Percentiles rank a stretch among this genome's conserved stretches.
These are phyloP conservation scores for Zosterops lateralis DNA, from an alignment of 2,113 vertebrate genomes.

Conservation along the genomic window DNA sequence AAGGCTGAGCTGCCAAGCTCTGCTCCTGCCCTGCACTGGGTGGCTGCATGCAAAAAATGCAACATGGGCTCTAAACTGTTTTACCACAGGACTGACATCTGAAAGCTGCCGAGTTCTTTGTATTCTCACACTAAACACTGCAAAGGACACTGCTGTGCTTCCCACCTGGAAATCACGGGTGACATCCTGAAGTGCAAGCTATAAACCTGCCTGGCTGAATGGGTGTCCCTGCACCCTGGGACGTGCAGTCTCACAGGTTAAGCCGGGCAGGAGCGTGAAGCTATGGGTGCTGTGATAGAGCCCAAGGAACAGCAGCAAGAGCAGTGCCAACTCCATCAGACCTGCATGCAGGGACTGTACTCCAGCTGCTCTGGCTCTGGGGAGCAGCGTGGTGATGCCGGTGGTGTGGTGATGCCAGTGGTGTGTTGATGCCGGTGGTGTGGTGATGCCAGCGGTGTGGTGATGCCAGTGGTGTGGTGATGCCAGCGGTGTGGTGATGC, in stretches of 20 bases:
- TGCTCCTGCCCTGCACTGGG: not conserved
- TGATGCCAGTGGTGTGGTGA: no score
- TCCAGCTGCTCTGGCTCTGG: not conserved
- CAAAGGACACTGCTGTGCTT: not conserved
- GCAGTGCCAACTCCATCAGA: not conserved
- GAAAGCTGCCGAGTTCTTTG: not conserved
- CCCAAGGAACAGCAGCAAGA: not conserved
- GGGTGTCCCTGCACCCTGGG: not conserved
- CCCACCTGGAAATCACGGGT: fast-evolving
- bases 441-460: no score
- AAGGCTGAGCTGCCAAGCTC: not conserved
- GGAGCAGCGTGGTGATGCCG: not conserved
- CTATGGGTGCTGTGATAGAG: fast-evolving
- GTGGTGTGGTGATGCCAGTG: no score
- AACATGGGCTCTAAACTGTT: not conserved
- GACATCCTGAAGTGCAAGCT: not conserved
- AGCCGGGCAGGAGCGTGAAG: fast-evolving
- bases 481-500: no score
- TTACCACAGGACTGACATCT: not conserved
- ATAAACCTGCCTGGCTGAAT: not conserved
- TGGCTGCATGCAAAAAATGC: fast-evolving
- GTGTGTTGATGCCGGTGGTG: no score
- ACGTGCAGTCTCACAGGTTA: fast-evolving
- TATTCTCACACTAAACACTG: fast-evolving
- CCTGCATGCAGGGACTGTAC: fast-evolving